Conservation (phyloP, 2,113 vertebrate species). For the Perccottus glenii region DNA sequence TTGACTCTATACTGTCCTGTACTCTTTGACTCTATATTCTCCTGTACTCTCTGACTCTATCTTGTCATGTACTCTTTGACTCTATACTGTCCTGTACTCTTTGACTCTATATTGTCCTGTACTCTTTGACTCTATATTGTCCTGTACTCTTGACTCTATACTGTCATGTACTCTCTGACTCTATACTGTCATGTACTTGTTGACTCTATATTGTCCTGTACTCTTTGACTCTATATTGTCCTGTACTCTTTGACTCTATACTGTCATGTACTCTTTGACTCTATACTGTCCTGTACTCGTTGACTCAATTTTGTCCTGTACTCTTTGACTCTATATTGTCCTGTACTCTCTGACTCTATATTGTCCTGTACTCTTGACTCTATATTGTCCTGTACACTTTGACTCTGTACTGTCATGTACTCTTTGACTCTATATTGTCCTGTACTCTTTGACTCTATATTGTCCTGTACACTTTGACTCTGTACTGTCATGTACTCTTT, state of each 20-base stretch:
- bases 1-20: no score
- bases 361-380: neutral
- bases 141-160: neutral
- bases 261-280: neutral
- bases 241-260: neutral
- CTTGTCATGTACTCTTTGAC: neutral
- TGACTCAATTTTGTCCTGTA: neutral
- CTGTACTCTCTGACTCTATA: neutral
- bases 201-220: neutral
- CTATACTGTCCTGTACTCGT: neutral
- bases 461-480: neutral
- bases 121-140: neutral
- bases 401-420: neutral
- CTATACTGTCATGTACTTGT: no score
- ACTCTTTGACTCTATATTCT: neutral
- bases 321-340: neutral
- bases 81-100: neutral
- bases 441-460: neutral
- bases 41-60: neutral
- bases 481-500: neutral
- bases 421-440: neutral
- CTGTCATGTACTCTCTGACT: neutral
- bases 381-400: neutral
- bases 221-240: neutral
- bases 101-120: neutral